Evolutionary conservation across 2,888 invertebrate genomes (phyloP).

Genomic region (Mythimna vitellina): DNA sequence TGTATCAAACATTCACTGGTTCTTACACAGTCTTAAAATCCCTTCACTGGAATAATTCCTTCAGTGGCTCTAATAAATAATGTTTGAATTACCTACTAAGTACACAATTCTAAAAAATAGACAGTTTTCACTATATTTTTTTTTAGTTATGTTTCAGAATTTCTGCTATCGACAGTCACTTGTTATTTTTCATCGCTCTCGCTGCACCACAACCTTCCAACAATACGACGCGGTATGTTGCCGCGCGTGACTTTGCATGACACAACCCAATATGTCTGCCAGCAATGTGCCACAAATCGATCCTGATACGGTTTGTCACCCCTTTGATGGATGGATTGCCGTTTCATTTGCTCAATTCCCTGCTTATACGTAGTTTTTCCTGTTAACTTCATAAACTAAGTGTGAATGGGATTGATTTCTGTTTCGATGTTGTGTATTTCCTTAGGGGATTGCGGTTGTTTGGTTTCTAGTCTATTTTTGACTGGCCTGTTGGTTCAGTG

Average conservation of each 20-base stretch:
- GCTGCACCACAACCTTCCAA: constrained; percentile 26
- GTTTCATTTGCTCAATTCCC: constrained; percentile 71
- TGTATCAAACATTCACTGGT: too few relatives aligned
- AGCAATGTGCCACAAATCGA: constrained; percentile 70
- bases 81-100: too few relatives aligned
- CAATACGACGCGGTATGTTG: constrained; percentile 56
- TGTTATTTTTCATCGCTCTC: constrained; percentile 6
- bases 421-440: constrained; percentile 4
- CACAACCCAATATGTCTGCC: constrained; percentile 71
- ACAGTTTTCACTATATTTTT: neutral
- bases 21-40: too few relatives aligned
- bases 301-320: constrained; percentile 67
- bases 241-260: constrained; percentile 77
- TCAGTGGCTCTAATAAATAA: too few relatives aligned
- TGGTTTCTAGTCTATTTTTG: neutral
- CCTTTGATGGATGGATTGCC: constrained; percentile 73
- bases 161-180: neutral
- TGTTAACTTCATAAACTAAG: constrained; percentile 40
- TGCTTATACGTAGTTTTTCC: constrained; percentile 59
- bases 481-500: neutral
- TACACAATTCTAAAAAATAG: too few relatives aligned
- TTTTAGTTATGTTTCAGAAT: neutral
- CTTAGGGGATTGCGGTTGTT: neutral
- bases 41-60: too few relatives aligned
- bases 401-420: constrained; percentile 14